Evolutionary conservation across 2,888 invertebrate genomes (phyloP).

Genomic region (Nebria salina): DNA sequence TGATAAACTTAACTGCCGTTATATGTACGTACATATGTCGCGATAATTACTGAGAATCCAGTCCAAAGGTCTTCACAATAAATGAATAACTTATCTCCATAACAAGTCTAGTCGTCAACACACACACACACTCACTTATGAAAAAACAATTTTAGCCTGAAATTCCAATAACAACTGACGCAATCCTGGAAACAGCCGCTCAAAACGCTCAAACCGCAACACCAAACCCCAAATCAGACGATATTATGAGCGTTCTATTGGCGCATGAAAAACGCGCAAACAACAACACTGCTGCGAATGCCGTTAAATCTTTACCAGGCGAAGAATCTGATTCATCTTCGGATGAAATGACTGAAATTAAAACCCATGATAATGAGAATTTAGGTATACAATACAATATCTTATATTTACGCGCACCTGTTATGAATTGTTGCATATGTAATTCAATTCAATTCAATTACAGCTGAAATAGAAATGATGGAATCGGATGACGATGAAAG

Average conservation of each 20-base stretch:
- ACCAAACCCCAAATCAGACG: slow-evolving; percentile 75
- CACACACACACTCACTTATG: no score
- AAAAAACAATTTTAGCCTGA: not conserved
- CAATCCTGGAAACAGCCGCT: slow-evolving; percentile 59
- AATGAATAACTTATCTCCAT: not conserved
- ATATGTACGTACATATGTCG: not conserved
- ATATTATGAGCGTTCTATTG: slow-evolving; percentile 91
- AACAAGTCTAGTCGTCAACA: not conserved
- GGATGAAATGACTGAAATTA: slow-evolving; percentile 77
- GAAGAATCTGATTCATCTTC: slow-evolving; percentile 82
- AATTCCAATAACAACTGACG: slow-evolving; percentile 59
- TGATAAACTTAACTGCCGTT: not conserved
- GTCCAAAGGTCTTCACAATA: not conserved
- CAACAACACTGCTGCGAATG: slow-evolving; percentile 65
- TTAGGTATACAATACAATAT: slow-evolving; percentile 48
- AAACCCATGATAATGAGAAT: slow-evolving; percentile 60
- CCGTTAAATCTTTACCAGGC: slow-evolving; percentile 69
- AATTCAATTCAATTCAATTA: not conserved
- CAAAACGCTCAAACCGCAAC: slow-evolving; percentile 57
- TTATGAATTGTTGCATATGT: slow-evolving; percentile 50
- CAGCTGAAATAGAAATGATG: slow-evolving; percentile 77
- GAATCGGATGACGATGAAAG: slow-evolving; percentile 83
- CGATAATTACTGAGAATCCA: not conserved
- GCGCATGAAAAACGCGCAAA: slow-evolving; percentile 86
- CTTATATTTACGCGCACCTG: no score